Percentiles rank a stretch among this genome's conserved stretches.
Evolutionary conservation across 2,797 vertebrate species (phyloP).

Genomic region (Acridotheres tristis): DNA sequence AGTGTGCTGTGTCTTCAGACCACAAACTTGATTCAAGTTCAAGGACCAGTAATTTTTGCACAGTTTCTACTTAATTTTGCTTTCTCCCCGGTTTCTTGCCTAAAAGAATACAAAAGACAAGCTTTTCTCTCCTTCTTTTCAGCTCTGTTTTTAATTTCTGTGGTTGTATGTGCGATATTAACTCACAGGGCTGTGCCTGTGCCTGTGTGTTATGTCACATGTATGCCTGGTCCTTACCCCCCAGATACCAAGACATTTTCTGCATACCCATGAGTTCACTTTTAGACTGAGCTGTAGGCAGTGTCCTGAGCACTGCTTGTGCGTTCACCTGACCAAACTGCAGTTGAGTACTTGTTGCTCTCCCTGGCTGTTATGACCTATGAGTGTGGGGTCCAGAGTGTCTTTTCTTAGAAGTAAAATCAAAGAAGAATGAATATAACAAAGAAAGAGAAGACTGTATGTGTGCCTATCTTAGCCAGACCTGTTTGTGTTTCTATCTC

Average conservation of each 20-base stretch:
- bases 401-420: neutral
- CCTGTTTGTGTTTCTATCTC: neutral
- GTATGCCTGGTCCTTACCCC: neutral
- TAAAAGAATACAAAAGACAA: neutral
- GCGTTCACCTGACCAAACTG: neutral
- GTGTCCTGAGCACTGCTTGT: neutral
- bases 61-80: neutral
- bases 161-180: rapidly evolving
- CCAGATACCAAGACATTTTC: neutral
- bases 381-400: neutral
- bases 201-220: neutral
- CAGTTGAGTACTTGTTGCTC: neutral
- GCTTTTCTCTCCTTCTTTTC: neutral
- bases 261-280: neutral
- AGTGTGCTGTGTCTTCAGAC: neutral
- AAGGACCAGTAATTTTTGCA: neutral
- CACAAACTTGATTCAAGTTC: neutral
- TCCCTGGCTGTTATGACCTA: neutral
- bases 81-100: neutral
- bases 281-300: neutral
- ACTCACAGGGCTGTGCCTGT: neutral
- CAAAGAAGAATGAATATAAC: neutral
- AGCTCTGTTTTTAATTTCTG: neutral
- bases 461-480: neutral
- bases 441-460: neutral